phyloP scores from a whole-genome alignment of 2,113 vertebrate genomes.

The Podilymbus podiceps region DNA sequence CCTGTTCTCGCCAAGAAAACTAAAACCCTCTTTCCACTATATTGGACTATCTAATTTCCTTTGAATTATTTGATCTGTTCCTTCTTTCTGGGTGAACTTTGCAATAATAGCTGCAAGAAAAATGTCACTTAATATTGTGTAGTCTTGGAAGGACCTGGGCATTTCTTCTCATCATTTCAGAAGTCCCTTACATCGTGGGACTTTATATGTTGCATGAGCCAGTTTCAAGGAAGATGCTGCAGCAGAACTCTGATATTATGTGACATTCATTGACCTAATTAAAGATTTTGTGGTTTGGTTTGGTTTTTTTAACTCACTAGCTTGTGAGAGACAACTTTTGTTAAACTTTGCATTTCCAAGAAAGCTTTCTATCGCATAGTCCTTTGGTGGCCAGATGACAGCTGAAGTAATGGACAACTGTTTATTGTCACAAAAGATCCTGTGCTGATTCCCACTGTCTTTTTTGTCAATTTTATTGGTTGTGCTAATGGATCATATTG shows the following conservation, averaged over 20 bases:
- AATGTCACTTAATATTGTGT: neutral
- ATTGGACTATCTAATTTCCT: neutral
- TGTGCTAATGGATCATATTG: neutral
- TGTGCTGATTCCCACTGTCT: neutral
- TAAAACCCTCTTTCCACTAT: neutral
- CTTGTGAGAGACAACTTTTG: neutral
- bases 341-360: neutral
- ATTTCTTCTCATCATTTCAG: neutral
- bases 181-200: neutral
- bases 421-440: neutral
- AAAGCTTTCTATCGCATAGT: neutral
- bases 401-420: neutral
- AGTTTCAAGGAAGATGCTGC: neutral
- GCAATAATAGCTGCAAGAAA: neutral
- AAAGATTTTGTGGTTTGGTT: neutral
- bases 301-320: neutral
- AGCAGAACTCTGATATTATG: neutral
- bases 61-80: neutral
- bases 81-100: neutral
- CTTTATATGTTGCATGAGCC: neutral
- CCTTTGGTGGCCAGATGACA: neutral
- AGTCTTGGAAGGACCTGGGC: neutral
- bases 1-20: neutral
- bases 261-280: neutral
- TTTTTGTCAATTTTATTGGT: neutral